Conservation (phyloP, 2,888 invertebrate genomes). For the Cylindroiulus punctatus region DNA sequence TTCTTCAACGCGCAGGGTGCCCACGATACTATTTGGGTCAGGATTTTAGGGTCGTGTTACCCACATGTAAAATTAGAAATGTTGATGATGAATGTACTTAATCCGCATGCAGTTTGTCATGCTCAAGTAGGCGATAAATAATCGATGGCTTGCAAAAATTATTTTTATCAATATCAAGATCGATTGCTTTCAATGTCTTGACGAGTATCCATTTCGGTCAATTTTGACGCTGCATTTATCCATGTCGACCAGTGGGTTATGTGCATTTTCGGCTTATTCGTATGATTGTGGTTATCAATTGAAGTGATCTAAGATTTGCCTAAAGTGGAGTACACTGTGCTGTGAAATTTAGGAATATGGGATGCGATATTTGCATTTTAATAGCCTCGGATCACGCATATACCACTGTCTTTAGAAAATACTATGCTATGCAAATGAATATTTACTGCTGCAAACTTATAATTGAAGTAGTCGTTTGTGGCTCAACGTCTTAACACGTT, state of each 20-base stretch:
- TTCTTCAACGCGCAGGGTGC: not conserved
- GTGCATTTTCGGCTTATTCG: no score
- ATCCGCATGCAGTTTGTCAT: not conserved
- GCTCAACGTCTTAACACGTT: not conserved
- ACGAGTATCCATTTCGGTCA: not conserved
- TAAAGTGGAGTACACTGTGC: no score
- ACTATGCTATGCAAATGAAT: not conserved
- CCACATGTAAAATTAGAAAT: not conserved
- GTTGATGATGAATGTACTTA: not conserved
- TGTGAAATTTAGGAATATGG: no score
- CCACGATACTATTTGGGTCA: not conserved
- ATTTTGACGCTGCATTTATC: not conserved
- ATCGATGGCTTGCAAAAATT: not conserved
- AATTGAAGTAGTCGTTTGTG: slow-evolving; percentile 11
- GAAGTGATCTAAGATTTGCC: no score
- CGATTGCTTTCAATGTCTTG: not conserved
- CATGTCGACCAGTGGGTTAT: no score
- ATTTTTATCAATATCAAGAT: not conserved
- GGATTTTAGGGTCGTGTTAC: slow-evolving; percentile 9
- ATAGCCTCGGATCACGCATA: no score
- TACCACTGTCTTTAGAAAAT: no score
- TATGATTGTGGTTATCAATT: no score
- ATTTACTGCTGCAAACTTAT: not conserved
- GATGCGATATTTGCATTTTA: no score
- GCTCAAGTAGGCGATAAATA: not conserved